These are phyloP conservation scores for Alosa sapidissima DNA, from an alignment of 2,797 vertebrate genomes.

Conservation along the genomic window DNA sequence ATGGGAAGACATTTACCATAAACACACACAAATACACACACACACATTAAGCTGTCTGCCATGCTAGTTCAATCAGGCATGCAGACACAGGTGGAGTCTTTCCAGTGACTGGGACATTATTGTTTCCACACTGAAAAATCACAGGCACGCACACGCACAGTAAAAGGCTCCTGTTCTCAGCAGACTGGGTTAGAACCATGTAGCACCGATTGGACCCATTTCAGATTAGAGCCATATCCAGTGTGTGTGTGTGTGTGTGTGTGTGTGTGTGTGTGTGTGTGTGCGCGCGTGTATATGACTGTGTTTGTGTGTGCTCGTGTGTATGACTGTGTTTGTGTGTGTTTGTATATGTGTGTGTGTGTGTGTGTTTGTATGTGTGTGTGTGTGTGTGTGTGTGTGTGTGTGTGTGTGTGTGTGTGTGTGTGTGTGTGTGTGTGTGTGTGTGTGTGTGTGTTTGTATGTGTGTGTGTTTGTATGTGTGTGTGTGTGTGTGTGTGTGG, in stretches of 20 bases:
- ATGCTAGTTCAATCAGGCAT: no score
- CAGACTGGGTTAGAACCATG: no score
- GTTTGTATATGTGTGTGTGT: no score
- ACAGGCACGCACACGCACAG: no score
- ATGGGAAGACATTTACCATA: no score
- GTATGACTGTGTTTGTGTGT: neutral
- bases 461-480: neutral
- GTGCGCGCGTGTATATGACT: neutral
- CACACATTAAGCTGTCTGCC: neutral
- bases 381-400: neutral
- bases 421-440: no score
- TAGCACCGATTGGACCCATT: neutral
- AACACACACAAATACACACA: neutral
- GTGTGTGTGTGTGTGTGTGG: slow-evolving; percentile 10
- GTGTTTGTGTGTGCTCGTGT: neutral
- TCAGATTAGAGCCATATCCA: neutral
- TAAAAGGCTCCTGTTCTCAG: no score
- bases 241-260: neutral
- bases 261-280: slow-evolving; percentile 16
- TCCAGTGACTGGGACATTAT: no score
- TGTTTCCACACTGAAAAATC: no score
- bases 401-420: neutral
- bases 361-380: slow-evolving; percentile 11
- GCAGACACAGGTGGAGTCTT: no score
- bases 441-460: neutral